phyloP scores from a whole-genome alignment of 2,888 invertebrate genomes.

The Acanthosoma haemorrhoidale region DNA sequence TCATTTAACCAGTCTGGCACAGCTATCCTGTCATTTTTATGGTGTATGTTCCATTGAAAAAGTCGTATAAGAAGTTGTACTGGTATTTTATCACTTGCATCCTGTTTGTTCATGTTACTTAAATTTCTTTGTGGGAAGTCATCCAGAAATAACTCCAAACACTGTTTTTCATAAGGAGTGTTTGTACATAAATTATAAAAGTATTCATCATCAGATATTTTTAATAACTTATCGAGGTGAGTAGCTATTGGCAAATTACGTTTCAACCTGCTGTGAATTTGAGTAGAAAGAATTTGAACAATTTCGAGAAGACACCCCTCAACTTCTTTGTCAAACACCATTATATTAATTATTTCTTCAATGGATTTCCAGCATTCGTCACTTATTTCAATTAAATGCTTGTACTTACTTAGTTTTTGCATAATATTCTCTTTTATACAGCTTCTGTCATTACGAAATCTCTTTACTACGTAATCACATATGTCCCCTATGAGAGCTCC shows the following conservation, averaged over 20 bases:
- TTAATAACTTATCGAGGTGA: constrained; percentile 21
- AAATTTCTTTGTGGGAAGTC: constrained; percentile 9
- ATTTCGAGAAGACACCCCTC: background rate
- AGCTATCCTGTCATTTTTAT: constrained; percentile 19
- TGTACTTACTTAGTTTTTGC: background rate
- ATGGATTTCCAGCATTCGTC: constrained; percentile 29
- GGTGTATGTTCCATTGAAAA: background rate
- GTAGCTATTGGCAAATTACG: constrained; percentile 9
- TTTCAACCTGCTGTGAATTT: constrained; percentile 6
- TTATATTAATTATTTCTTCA: constrained; percentile 32
- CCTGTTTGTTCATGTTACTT: background rate
- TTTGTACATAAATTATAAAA: constrained; percentile 9
- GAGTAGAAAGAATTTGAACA: constrained; percentile 1
- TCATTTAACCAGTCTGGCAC: constrained; percentile 31
- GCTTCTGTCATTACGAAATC: constrained; percentile 34
- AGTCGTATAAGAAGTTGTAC: background rate
- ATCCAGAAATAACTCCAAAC: constrained; percentile 27
- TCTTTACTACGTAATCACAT: constrained; percentile 16
- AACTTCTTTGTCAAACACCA: constrained; percentile 32
- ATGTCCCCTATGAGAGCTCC: background rate
- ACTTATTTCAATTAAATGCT: background rate
- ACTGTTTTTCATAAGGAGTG: constrained; percentile 25
- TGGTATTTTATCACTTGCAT: background rate
- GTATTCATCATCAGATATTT: constrained; percentile 9
- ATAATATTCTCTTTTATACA: background rate